Percentiles rank a stretch among this genome's conserved stretches.
Evolutionary conservation across 2,113 vertebrate species (phyloP).

Genomic region (Eulemur macaco): DNA sequence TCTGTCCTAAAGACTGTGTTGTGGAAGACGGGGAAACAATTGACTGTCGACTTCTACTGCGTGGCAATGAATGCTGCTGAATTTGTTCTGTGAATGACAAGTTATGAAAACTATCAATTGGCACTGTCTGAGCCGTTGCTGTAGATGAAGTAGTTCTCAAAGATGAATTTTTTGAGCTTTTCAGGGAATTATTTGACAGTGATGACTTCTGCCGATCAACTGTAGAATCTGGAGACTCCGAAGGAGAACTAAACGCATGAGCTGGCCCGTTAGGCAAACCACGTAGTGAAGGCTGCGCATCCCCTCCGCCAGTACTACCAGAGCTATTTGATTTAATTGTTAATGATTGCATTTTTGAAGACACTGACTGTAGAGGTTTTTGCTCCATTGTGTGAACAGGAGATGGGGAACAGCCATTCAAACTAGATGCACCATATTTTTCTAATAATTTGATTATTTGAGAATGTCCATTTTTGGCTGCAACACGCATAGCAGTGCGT

Average conservation of each 20-base stretch:
- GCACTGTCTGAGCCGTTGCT: slow-evolving; percentile 96
- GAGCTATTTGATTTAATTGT: slow-evolving; percentile 98
- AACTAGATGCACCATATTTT: slow-evolving; percentile 93
- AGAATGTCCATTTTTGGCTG: slow-evolving; percentile 95
- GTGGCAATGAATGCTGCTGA: slow-evolving; percentile 96
- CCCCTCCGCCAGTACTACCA: slow-evolving; percentile 94
- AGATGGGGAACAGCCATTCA: slow-evolving; percentile 95
- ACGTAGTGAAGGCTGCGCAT: slow-evolving; percentile 89
- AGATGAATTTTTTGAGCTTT: slow-evolving; percentile 98
- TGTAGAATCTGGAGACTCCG: slow-evolving; percentile 96
- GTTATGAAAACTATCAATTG: slow-evolving; percentile 95
- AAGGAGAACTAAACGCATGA: slow-evolving; percentile 97
- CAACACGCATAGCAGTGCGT: slow-evolving; percentile 97
- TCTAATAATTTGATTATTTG: slow-evolving; percentile 96
- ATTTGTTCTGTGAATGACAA: slow-evolving; percentile 97
- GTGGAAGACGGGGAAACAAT: slow-evolving; percentile 96
- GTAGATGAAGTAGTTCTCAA: slow-evolving; percentile 96
- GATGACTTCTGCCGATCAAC: slow-evolving; percentile 97
- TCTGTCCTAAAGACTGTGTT: slow-evolving; percentile 91
- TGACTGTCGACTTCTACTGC: slow-evolving; percentile 96
- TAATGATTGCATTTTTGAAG: slow-evolving; percentile 93
- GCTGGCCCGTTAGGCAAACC: slow-evolving; percentile 92
- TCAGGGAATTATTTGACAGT: slow-evolving; percentile 96
- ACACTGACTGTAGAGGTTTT: slow-evolving; percentile 88
- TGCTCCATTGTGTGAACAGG: slow-evolving; percentile 97